Base-by-base conservation (phyloP, 2,888 invertebrate genomes). In the Calameuta filiformis region DNA sequence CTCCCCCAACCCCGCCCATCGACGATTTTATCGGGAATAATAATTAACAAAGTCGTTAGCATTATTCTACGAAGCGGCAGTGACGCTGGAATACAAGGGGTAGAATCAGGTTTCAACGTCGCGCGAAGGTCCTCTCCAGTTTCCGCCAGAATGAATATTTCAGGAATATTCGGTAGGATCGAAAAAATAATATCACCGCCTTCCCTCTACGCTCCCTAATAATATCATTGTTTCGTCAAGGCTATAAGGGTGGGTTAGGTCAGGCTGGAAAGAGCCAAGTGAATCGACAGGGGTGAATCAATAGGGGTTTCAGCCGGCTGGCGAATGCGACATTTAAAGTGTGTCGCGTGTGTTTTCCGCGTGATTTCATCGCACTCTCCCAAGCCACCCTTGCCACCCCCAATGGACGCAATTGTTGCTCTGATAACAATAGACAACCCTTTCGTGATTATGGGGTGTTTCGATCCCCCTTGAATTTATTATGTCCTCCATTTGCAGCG, bases 21-120 rank as follows among this genome's bases (percentile, higher is more conserved):
- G n/a, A 35, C 73, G 35, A 77, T 77, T 34, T 74, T 40, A 73
- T 34, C 73, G 40, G 74, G 68, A 69, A 77, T 75, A 78, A 81
- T 81, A 81, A 84, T 82, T 80, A 80, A 81, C 77, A 77, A 31
- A 71, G 78, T 81, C 79, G 80, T 84, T 81, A 81, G 74, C 69
- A 69, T 79, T 77, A 77, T 78, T 73, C 71, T 30, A 31, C 31
- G 71, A 23, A 56, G 23, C 56, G 23, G 23, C 23, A 23, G 56
- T 23, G 56, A 56, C 56, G 56, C 23, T 23, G 56, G 56, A 56
- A 23, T 56, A 56, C 56, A 23, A 15, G 56, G 56, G 56, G 23
- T 56, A 9, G 23, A 56, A 56, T 56, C 56, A 56, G 56, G 56
- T 56, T 56, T 23, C 56, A 15, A 23, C 23, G 23, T 56, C 71